Evolutionary conservation across 2,888 invertebrate species (phyloP), one percentile per base, ranked within the genome.

Genomic region (Coenonympha glycerion): DNA sequence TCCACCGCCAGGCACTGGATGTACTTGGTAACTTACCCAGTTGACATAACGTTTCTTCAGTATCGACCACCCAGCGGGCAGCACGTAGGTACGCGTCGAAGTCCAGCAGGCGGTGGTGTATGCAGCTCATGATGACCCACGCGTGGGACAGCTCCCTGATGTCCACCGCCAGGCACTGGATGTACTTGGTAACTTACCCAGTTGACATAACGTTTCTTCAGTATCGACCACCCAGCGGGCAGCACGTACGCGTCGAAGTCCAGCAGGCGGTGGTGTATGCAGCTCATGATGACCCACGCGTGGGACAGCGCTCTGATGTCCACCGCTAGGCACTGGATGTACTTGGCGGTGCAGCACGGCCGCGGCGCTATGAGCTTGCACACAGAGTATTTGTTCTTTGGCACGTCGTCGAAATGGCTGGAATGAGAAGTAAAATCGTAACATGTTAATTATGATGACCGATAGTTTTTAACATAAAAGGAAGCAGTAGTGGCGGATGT

Each of bases 321-420:
- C 1, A 89, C 89, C 0, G 93, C 92, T 31, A 95, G 69, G 58
- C 92, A 92, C 58, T 91, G 89, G 59, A 95, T 87, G 73, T 91
- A 93, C 68, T 93, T 94, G 6, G 91, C 90, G 0, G 94, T 94
- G 47, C 91, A 84, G 61, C 92, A 93, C 31, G 92, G 92, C 11
- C 91, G 88, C 6, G 93, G 91, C 0, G 93, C 91, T 48, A 94
- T 89, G 26, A 92, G 76, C 60, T 85, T 89, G 58, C 89, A 89
- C 1, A 77, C 80, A 0, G 75, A 63, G 62, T 90, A 91, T 49
- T 89, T 88, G 49, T 71, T 84, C 58, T 81, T 79, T 6, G 68
- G 90, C 49, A 91, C 82, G 58, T 89, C 83, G 61, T 89, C 87
- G 66, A 89, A 89, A 59, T 88, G 89, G 59, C 86, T 85, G 69